Conservation (phyloP, 2,113 vertebrate species). For the Megalops atlanticus region DNA sequence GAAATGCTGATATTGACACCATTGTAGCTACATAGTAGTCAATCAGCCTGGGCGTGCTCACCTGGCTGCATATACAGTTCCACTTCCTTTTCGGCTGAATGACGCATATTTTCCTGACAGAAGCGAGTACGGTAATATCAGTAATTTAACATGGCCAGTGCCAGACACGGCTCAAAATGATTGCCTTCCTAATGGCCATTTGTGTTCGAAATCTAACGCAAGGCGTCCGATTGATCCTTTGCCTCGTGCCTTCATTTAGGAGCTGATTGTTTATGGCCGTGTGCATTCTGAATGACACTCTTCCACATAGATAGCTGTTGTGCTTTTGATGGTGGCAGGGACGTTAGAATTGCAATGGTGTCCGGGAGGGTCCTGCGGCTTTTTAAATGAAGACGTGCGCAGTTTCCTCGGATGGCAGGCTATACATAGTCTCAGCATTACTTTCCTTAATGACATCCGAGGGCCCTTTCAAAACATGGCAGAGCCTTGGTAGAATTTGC, state of each 20-base stretch:
- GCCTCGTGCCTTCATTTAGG: background rate
- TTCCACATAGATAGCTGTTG: background rate
- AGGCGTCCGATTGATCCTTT: background rate
- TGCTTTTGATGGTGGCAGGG: background rate
- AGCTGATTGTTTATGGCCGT: background rate
- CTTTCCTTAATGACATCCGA: conserved; percentile 14
- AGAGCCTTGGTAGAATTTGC: conserved; percentile 3
- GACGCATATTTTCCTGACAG: background rate
- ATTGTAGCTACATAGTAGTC: conserved; percentile 27
- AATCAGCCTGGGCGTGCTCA: conserved; percentile 4
- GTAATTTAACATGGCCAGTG: conserved; percentile 21
- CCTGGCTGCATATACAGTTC: background rate
- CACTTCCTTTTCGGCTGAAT: conserved; percentile 12
- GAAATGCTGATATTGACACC: conserved; percentile 18
- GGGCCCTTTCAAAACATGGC: conserved; percentile 2
- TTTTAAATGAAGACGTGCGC: conserved; percentile 14
- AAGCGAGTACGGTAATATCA: background rate
- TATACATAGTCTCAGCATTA: background rate
- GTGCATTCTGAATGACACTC: background rate
- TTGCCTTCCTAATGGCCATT: conserved; percentile 12
- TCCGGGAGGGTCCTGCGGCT: background rate
- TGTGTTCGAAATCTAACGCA: background rate
- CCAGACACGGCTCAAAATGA: conserved; percentile 21
- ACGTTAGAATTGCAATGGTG: background rate
- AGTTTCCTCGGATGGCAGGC: background rate